phyloP scores from a whole-genome alignment of 2,797 vertebrate species.

The Pelochelys cantorii region DNA sequence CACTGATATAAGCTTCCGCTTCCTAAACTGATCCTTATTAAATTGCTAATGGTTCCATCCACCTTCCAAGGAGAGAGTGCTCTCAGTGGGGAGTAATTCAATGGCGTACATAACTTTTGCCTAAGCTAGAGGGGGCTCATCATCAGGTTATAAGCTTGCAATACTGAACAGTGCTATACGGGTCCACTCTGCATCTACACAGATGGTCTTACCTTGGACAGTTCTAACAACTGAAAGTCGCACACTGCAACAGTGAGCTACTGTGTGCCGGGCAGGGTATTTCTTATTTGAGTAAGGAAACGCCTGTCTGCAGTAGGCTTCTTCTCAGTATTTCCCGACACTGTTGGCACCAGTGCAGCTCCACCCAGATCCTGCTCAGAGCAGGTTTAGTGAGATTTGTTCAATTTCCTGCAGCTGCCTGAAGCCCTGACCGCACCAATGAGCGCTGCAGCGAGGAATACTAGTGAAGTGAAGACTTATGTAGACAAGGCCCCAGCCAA shows the following conservation, averaged over 20 bases:
- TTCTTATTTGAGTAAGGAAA: neutral
- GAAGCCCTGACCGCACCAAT: neutral
- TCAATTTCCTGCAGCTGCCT: neutral
- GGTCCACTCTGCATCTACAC: constrained; percentile 6
- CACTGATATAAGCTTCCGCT: neutral
- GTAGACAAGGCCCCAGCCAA: neutral
- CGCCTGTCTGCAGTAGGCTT: neutral
- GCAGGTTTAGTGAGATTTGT: neutral
- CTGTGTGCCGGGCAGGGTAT: neutral
- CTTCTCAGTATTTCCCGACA: neutral
- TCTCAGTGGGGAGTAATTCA: constrained; percentile 17
- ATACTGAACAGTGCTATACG: constrained; percentile 21
- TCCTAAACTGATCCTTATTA: constrained; percentile 17
- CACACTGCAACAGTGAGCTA: neutral
- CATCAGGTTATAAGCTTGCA: constrained; percentile 36
- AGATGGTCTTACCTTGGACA: constrained; percentile 2
- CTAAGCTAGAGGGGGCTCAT: neutral
- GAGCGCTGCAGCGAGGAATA: neutral
- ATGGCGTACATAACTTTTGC: neutral
- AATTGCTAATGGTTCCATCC: neutral
- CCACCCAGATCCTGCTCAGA: neutral
- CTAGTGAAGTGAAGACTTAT: neutral
- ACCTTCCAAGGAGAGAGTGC: constrained; percentile 25
- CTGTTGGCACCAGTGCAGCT: neutral
- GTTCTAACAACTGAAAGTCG: constrained; percentile 25